These are phyloP conservation scores for Cyanoramphus novaezelandiae DNA, from an alignment of 2,113 vertebrate genomes.

Conservation along the genomic window DNA sequence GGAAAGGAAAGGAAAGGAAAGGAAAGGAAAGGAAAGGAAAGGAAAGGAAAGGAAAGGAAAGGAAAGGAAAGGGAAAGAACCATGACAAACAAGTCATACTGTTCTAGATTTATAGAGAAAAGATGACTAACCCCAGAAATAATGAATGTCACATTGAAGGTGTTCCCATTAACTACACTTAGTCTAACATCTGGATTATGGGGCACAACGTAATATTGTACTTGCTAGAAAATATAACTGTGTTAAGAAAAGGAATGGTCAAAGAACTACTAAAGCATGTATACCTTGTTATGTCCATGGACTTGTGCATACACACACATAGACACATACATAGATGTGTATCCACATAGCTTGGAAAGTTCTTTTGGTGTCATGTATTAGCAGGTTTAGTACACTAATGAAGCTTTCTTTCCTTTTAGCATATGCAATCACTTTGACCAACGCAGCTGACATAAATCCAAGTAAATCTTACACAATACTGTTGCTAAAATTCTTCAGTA, in stretches of 20 bases:
- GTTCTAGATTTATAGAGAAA: background rate
- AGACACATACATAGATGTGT: background rate
- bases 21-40: too few relatives aligned
- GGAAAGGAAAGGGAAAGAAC: background rate
- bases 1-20: too few relatives aligned
- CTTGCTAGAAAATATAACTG: background rate
- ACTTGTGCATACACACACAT: background rate
- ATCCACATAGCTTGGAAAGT: slow-evolving; percentile 9
- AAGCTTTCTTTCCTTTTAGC: slow-evolving; percentile 9
- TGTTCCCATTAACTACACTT: background rate
- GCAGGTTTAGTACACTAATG: background rate
- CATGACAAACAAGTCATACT: background rate
- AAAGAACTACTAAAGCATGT: background rate
- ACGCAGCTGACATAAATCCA: background rate
- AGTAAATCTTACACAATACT: background rate
- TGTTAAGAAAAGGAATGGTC: background rate
- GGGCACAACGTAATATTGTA: background rate
- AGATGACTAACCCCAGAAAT: background rate
- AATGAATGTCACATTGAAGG: background rate
- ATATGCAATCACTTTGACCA: background rate
- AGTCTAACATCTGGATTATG: background rate
- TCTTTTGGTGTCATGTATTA: background rate
- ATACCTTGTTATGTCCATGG: background rate
- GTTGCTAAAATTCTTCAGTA: background rate
- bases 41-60: too few relatives aligned